phyloP scores from a whole-genome alignment of 2,113 vertebrate genomes.

The Cinclus cinclus region DNA sequence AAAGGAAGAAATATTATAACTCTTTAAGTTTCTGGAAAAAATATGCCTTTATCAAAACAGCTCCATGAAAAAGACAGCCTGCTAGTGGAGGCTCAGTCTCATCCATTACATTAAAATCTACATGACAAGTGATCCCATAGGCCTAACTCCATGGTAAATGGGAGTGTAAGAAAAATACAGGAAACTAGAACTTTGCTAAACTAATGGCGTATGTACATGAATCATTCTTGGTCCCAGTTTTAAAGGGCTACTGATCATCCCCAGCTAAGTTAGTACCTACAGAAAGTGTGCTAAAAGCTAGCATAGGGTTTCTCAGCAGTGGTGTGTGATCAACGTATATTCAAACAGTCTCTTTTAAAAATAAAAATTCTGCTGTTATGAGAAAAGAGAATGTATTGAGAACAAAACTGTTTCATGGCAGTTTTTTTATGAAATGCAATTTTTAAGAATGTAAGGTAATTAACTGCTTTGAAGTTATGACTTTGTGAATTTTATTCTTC shows the following conservation, averaged over 20 bases:
- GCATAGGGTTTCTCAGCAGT: not conserved
- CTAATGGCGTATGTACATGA: not conserved
- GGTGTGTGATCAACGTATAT: not conserved
- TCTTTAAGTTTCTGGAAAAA: not conserved
- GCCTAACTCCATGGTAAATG: not conserved
- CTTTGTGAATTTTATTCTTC: not conserved
- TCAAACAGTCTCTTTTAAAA: not conserved
- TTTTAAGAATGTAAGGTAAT: not conserved
- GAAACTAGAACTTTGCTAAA: not conserved
- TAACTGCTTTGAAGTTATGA: not conserved
- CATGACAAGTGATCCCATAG: not conserved
- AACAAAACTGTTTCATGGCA: not conserved
- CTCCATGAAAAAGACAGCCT: not conserved
- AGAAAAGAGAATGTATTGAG: not conserved
- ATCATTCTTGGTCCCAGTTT: not conserved
- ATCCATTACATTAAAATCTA: not conserved
- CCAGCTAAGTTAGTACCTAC: not conserved
- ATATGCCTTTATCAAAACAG: not conserved
- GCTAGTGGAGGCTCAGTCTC: not conserved
- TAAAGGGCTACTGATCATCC: not conserved
- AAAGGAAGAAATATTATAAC: not conserved
- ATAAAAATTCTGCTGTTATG: not conserved
- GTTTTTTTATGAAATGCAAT: not conserved
- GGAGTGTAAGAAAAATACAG: not conserved
- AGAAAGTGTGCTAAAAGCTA: not conserved